Evolutionary conservation across 2,888 invertebrate genomes (phyloP).

Genomic region (Carcina quercana): DNA sequence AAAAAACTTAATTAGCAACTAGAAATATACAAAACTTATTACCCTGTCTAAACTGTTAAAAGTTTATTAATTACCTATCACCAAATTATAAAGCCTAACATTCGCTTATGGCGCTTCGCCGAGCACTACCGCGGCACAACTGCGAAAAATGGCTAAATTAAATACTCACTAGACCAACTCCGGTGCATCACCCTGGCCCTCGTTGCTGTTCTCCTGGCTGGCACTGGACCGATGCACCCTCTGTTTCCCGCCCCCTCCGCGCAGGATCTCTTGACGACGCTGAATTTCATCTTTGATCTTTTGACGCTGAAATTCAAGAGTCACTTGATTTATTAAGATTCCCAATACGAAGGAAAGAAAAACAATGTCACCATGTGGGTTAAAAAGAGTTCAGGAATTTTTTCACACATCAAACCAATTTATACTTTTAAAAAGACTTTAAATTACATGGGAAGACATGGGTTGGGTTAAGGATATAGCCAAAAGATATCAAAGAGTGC

Average conservation of each 20-base stretch:
- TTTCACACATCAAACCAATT: too few relatives aligned
- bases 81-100: too few relatives aligned
- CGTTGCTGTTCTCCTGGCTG: constrained; percentile 49
- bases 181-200: constrained; percentile 39
- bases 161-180: constrained; percentile 53
- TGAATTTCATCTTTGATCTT: constrained; percentile 84
- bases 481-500: background rate
- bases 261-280: constrained; percentile 84
- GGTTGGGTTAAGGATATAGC: background rate
- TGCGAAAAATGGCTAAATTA: too few relatives aligned
- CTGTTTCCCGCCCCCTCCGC: constrained; percentile 79
- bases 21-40: background rate
- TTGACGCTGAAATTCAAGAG: constrained; percentile 74
- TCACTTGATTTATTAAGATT: too few relatives aligned
- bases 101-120: too few relatives aligned
- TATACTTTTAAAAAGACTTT: too few relatives aligned
- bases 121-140: too few relatives aligned
- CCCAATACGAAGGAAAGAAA: too few relatives aligned
- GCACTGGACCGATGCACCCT: constrained; percentile 58
- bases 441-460: background rate
- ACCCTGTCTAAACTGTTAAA: background rate
- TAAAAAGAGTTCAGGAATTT: too few relatives aligned
- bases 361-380: too few relatives aligned
- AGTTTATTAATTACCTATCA: too few relatives aligned
- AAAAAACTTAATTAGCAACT: background rate